Evolutionary conservation across 1,140 invertebrate genomes (phyloP).

Genomic region (Zaprionus tsacasi): DNA sequence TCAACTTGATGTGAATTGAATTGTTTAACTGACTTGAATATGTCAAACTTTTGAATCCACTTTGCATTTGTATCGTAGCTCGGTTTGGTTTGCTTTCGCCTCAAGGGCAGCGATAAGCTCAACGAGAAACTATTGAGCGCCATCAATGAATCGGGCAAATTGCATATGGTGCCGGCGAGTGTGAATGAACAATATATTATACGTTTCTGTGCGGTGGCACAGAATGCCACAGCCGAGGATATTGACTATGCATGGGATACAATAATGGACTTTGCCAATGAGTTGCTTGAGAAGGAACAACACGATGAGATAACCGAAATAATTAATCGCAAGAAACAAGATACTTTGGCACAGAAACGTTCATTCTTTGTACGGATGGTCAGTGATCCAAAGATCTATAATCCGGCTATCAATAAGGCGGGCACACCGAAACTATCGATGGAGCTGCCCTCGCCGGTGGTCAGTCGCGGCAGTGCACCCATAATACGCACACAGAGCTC

Average conservation of each 20-base stretch:
- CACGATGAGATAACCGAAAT: conserved; percentile 89
- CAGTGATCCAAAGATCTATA: conserved; percentile 97
- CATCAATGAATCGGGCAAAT: conserved; percentile 97
- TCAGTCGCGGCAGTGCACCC: conserved; percentile 84
- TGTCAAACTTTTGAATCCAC: neutral
- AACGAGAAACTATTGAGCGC: conserved; percentile 97
- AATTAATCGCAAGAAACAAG: conserved; percentile 87
- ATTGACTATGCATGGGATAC: conserved; percentile 96
- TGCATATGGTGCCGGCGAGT: conserved; percentile 98
- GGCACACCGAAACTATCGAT: conserved; percentile 85
- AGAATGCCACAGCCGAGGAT: conserved; percentile 94
- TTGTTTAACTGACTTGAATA: conserved; percentile 7
- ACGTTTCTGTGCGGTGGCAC: conserved; percentile 97
- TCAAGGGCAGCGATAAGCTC: conserved; percentile 93
- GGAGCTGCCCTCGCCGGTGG: conserved; percentile 84
- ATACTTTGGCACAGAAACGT: conserved; percentile 93
- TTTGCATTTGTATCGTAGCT: conserved; percentile 85
- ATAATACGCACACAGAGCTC: conserved; percentile 85
- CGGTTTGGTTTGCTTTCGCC: conserved; percentile 93
- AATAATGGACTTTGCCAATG: conserved; percentile 93
- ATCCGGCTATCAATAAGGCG: conserved; percentile 92
- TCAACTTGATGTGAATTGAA: conserved; percentile 13
- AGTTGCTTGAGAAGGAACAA: conserved; percentile 91
- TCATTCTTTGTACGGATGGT: conserved; percentile 99
- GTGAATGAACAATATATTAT: conserved; percentile 97